Evolutionary conservation across 2,888 invertebrate species (phyloP).

Genomic region (Rotaria magnacalcarata): DNA sequence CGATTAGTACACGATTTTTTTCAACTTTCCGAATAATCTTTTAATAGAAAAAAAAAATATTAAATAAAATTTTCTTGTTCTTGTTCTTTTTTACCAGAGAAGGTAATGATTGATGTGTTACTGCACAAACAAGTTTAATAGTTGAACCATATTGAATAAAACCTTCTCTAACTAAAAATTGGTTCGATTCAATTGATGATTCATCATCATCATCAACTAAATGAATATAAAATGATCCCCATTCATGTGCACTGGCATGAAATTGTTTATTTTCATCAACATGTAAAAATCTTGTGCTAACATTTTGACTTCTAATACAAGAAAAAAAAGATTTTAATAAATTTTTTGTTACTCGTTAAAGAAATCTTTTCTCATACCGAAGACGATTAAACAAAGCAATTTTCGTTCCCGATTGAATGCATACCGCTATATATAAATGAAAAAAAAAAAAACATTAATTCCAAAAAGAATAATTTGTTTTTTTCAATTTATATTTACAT

Average conservation of each 20-base stretch:
- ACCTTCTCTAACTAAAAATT: constrained; percentile 77
- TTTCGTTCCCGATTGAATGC: constrained; percentile 86
- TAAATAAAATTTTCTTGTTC: no score
- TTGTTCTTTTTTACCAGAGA: constrained; percentile 69
- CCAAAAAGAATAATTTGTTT: background rate
- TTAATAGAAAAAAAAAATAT: no score
- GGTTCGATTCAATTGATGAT: constrained; percentile 66
- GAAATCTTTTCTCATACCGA: no score
- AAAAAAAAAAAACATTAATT: background rate
- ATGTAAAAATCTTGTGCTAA: constrained; percentile 43
- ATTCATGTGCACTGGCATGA: constrained; percentile 96
- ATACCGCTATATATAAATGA: constrained; percentile 63
- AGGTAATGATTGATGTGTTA: constrained; percentile 96
- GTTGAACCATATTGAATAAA: constrained; percentile 70
- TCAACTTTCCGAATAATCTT: constrained; percentile 71
- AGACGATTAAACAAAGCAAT: constrained; percentile 86
- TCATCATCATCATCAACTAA: constrained; percentile 93
- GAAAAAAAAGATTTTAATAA: background rate
- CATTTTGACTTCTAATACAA: constrained; percentile 34
- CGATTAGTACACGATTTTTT: constrained; percentile 84
- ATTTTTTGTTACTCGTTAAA: no score
- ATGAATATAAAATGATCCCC: constrained; percentile 91
- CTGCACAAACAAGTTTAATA: constrained; percentile 93
- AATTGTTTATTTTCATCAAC: constrained; percentile 92
- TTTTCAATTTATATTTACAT: constrained; percentile 59